phyloP scores from a whole-genome alignment of 2,797 vertebrate genomes.

The Siniperca scherzeri region DNA sequence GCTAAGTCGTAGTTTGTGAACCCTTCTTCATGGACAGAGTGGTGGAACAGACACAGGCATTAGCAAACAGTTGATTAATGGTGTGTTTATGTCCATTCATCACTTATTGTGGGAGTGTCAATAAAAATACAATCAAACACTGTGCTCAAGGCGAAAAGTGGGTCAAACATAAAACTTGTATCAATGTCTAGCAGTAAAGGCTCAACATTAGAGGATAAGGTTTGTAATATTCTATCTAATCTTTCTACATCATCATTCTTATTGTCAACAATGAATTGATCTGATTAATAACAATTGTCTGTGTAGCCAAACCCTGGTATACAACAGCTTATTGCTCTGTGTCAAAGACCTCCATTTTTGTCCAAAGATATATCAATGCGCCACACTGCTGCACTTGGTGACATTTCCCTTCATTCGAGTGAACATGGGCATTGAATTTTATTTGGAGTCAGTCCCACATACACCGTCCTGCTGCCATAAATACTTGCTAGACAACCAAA shows the following conservation, averaged over 20 bases:
- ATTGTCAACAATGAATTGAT: not conserved
- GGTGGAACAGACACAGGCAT: not conserved
- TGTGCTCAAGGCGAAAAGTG: not conserved
- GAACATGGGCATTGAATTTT: too few species aligned
- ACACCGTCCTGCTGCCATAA: not conserved
- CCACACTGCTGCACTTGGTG: not conserved
- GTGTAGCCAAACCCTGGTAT: not conserved
- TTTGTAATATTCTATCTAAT: not conserved
- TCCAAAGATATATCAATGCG: not conserved
- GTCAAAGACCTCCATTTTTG: not conserved
- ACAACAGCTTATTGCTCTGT: not conserved
- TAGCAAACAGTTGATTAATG: not conserved
- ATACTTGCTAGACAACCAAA: not conserved
- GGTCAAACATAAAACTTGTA: not conserved
- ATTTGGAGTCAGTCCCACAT: not conserved
- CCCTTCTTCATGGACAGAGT: not conserved
- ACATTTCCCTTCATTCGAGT: not conserved
- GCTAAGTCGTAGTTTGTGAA: not conserved
- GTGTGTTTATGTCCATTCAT: not conserved
- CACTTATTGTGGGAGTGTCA: not conserved
- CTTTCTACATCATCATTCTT: not conserved
- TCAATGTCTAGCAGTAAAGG: not conserved
- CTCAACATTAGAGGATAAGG: not conserved
- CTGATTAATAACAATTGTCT: not conserved
- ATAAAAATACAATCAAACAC: not conserved